A percentile compares a stretch with the other conserved stretches of the same genome.
Conservation (phyloP, 2,888 invertebrate species). For the Bombyx huttoni region DNA sequence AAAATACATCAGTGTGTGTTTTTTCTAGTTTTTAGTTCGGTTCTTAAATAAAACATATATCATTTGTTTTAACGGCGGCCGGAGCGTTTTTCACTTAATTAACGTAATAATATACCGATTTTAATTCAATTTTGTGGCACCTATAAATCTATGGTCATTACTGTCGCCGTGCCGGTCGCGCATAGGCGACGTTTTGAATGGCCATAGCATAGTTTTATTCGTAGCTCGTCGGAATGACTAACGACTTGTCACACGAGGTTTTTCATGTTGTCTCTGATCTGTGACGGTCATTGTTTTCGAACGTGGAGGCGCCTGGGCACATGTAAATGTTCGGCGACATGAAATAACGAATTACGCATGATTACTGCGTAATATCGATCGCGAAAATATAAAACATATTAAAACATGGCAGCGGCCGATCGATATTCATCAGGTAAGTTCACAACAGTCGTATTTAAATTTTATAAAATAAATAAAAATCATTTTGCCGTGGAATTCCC, state of each 20-base stretch:
- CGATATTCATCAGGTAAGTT: conserved; percentile 52
- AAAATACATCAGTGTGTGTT: not conserved
- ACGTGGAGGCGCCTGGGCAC: conserved; percentile 1
- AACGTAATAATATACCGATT: not conserved
- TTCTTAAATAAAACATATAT: not conserved
- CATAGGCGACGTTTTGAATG: not conserved
- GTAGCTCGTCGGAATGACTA: not conserved
- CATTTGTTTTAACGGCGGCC: not conserved
- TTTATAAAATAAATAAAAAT: conserved; percentile 40
- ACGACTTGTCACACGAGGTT: conserved; percentile 8
- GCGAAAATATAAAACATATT: conserved; percentile 48
- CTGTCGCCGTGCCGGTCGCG: not conserved
- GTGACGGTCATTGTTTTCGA: conserved; percentile 6
- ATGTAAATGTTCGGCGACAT: conserved; percentile 20
- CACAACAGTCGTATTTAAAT: conserved; percentile 42
- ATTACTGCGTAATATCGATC: conserved; percentile 52
- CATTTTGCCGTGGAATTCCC: conserved; percentile 66
- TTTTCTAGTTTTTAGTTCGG: not conserved
- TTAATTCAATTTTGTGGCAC: not conserved
- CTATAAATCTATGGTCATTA: not conserved
- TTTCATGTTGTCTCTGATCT: conserved; percentile 10
- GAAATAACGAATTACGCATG: conserved; percentile 47
- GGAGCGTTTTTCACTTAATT: not conserved
- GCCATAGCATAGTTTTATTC: not conserved
- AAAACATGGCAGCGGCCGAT: conserved; percentile 42